Percentiles rank a stretch among this genome's conserved stretches.
Conservation (phyloP, 2,797 vertebrate genomes). For the Acanthis flammea region DNA sequence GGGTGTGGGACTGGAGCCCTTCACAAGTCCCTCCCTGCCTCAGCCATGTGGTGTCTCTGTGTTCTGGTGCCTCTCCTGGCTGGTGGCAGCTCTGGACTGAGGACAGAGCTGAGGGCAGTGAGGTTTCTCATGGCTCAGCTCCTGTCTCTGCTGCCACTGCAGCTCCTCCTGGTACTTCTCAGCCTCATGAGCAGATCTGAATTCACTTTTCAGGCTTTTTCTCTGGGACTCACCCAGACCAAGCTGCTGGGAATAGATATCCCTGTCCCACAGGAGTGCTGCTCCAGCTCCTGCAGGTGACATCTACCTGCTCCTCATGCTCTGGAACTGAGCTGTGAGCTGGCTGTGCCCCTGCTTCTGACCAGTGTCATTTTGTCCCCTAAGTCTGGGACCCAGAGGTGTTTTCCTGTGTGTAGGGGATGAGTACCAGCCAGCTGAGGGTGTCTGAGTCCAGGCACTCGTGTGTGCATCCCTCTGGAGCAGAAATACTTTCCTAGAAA, state of each 20-base stretch:
- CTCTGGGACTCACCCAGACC: not conserved
- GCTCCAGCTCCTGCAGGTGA: not conserved
- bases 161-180: not conserved
- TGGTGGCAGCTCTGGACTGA: not conserved
- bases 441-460: not conserved
- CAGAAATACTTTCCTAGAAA: not conserved
- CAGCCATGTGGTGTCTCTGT: accelerated
- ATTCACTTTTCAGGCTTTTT: not conserved
- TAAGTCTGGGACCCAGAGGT: not conserved
- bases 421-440: not conserved
- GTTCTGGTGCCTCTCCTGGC: not conserved
- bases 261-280: not conserved
- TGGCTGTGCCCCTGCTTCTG: not conserved
- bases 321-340: not conserved
- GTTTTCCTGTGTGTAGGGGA: not conserved
- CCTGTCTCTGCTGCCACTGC: not conserved
- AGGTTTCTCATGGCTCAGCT: not conserved
- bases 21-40: not conserved
- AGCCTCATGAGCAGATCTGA: not conserved
- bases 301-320: not conserved
- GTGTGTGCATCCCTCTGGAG: not conserved
- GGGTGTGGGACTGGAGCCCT: not conserved
- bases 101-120: accelerated
- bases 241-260: not conserved
- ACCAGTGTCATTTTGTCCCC: not conserved